A percentile compares a stretch with the other conserved stretches of the same genome.
Evolutionary conservation across 2,888 invertebrate genomes (phyloP).

Genomic region (Esperia sulphurella): DNA sequence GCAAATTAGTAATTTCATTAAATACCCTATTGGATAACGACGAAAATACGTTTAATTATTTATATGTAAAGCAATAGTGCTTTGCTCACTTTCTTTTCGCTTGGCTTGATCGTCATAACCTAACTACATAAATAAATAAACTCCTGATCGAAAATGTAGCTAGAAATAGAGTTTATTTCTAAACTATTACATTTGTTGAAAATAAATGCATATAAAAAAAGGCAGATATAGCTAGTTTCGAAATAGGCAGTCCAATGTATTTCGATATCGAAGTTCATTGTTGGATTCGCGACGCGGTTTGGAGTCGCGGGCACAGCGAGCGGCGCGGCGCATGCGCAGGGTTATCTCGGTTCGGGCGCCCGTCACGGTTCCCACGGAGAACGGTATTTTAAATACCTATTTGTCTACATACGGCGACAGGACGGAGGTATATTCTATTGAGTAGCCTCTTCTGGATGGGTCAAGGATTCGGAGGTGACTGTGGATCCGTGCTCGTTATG

Average conservation of each 20-base stretch:
- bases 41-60: too few species aligned
- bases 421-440: constrained; percentile 59
- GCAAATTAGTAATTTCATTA: too few species aligned
- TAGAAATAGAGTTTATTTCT: constrained; percentile 49
- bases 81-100: too few species aligned
- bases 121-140: too few species aligned
- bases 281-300: constrained; percentile 57
- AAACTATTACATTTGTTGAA: constrained; percentile 40
- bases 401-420: constrained; percentile 72
- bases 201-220: constrained; percentile 57
- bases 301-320: constrained; percentile 26
- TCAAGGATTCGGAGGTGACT: constrained; percentile 74
- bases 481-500: constrained; percentile 61
- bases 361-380: constrained; percentile 74
- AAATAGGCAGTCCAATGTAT: constrained; percentile 71
- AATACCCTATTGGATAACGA: too few species aligned
- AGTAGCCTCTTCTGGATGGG: constrained; percentile 78
- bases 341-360: constrained; percentile 59
- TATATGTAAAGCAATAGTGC: too few species aligned
- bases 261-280: constrained; percentile 67
- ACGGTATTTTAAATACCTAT: constrained; percentile 77
- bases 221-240: constrained; percentile 61
- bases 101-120: too few species aligned
- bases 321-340: constrained; percentile 44
- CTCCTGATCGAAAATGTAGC: too few species aligned